Evolutionary conservation across 2,113 vertebrate genomes (phyloP).

Genomic region (Osmerus mordax): DNA sequence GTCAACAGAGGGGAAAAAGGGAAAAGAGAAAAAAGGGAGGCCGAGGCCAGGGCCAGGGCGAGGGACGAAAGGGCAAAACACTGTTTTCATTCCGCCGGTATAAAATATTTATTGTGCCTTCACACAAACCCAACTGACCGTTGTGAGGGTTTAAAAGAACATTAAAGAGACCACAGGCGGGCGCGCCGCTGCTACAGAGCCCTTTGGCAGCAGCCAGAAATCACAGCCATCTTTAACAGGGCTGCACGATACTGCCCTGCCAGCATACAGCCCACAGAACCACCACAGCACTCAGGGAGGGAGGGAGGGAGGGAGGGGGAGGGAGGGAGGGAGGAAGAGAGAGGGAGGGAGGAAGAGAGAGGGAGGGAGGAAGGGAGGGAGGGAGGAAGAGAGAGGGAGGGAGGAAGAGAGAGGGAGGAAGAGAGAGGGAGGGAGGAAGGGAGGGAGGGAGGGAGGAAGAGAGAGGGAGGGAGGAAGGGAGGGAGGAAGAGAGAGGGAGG

Average conservation of each 20-base stretch:
- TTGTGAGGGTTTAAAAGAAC: constrained; percentile 59
- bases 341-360: neutral
- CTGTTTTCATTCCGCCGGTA: constrained; percentile 67
- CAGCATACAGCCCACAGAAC: constrained; percentile 38
- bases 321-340: neutral
- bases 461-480: constrained; percentile 1
- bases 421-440: neutral
- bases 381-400: too few relatives aligned
- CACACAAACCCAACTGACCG: constrained; percentile 61
- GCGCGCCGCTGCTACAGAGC: constrained; percentile 42
- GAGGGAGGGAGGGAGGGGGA: neutral
- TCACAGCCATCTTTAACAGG: constrained; percentile 59
- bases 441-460: neutral
- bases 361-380: neutral
- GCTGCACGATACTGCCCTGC: constrained; percentile 44
- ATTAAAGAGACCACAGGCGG: constrained; percentile 47
- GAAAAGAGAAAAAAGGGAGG: constrained; percentile 27
- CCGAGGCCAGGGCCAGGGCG: constrained; percentile 44
- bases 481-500: neutral
- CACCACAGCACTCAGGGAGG: constrained; percentile 9
- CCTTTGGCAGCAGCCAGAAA: constrained; percentile 41
- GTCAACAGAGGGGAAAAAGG: constrained; percentile 28
- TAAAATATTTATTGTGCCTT: constrained; percentile 73
- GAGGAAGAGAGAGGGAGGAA: neutral
- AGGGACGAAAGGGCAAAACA: constrained; percentile 66